These are phyloP conservation scores for Agrotis segetum DNA, from an alignment of 2,888 invertebrate species.

Conservation along the genomic window DNA sequence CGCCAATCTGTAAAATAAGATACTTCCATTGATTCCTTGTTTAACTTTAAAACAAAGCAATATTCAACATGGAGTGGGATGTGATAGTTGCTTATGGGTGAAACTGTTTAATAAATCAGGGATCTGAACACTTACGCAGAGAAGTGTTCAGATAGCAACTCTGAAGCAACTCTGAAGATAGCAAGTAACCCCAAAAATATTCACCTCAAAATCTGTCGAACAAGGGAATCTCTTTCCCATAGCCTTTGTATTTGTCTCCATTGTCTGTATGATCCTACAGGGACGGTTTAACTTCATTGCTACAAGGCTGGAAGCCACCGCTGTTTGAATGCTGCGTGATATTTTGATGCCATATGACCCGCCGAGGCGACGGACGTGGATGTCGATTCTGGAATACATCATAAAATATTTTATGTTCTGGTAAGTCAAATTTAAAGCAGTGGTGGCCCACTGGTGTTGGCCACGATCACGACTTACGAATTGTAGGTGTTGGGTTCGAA, in stretches of 20 bases:
- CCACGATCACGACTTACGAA: too few species aligned
- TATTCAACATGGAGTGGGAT: too few species aligned
- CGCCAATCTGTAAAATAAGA: constrained; percentile 66
- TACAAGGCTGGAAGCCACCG: constrained; percentile 92
- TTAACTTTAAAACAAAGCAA: too few species aligned
- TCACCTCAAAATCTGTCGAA: constrained; percentile 58
- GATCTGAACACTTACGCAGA: too few species aligned
- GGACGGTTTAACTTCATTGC: constrained; percentile 91
- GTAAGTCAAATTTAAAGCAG: background rate
- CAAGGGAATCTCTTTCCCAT: constrained; percentile 86
- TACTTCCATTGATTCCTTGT: background rate
- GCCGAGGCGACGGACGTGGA: constrained; percentile 55
- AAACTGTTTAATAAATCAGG: too few species aligned
- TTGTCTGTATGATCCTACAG: constrained; percentile 91
- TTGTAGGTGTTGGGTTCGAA: too few species aligned
- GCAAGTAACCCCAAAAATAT: background rate
- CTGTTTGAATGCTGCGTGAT: constrained; percentile 88
- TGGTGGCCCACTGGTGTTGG: too few species aligned
- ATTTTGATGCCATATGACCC: constrained; percentile 95
- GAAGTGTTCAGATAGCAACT: too few species aligned
- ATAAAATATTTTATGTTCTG: constrained; percentile 87
- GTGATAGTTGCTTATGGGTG: too few species aligned
- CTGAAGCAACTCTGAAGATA: too few species aligned
- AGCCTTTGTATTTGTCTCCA: constrained; percentile 81
- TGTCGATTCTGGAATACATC: constrained; percentile 46